Percentiles rank a stretch among this genome's conserved stretches.
Evolutionary conservation across 2,888 invertebrate genomes (phyloP).

Genomic region (Tipula confusa): DNA sequence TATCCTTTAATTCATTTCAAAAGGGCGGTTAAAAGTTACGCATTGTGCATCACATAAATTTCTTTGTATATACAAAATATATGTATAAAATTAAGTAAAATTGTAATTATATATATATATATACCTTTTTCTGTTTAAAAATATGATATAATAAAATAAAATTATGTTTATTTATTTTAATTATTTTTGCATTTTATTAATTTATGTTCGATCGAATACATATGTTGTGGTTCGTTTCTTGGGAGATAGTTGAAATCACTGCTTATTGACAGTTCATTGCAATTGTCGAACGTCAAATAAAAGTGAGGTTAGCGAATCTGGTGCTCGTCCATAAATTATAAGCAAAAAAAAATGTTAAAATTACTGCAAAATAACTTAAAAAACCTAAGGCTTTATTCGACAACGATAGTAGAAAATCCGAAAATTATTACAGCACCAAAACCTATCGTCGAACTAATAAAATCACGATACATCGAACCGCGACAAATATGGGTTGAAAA

Average conservation of each 20-base stretch:
- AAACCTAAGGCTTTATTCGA: background rate
- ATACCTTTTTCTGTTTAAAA: background rate
- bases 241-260: background rate
- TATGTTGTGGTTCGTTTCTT: background rate
- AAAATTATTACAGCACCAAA: background rate
- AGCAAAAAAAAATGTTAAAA: background rate
- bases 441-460: conserved; percentile 34
- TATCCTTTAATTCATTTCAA: conserved; percentile 29
- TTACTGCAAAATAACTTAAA: background rate
- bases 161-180: background rate
- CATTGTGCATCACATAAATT: background rate
- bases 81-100: background rate
- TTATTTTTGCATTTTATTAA: background rate
- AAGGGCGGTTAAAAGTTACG: background rate
- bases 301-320: background rate
- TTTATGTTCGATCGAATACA: background rate
- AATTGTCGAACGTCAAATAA: background rate
- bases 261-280: background rate
- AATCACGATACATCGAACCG: conserved; percentile 56
- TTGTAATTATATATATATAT: background rate
- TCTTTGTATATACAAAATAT: conserved; percentile 25
- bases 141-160: conserved; percentile 12
- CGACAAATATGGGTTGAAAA: conserved; percentile 86
- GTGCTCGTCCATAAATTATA: background rate
- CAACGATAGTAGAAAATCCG: background rate